Base-by-base conservation (phyloP, 1,140 invertebrate genomes). In the Megathymus violae region DNA sequence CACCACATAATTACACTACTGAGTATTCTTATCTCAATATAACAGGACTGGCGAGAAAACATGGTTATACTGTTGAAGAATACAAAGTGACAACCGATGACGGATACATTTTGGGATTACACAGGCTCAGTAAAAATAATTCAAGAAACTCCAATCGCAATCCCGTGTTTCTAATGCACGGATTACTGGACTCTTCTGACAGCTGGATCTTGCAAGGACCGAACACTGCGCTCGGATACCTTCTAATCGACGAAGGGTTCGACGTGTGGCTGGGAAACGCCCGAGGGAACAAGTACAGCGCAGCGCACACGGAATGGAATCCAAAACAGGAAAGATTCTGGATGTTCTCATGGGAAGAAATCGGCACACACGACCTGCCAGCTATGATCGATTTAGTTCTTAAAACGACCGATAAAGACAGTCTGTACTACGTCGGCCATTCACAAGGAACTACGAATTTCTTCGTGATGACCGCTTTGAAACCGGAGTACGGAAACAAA, bases 241-340 rank as follows among this genome's bases (percentile, higher is more conserved):
- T 84, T n/a, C 44, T 90, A 15, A 83, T 79, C 0, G 82, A 96
- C 62, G 73, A 88, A 59, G 94, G 94, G 4, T 96, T 93, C 58
- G 95, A 96, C 70, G 95, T 96, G 3, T 96, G 95, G 95, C 82
- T 96, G 82, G 93, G 93, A 1, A 96, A 96, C 75, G 92, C 93
- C 0, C 91, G 96, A 67, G 95, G 95, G 0, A 96, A 95, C 67
- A 92, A 92, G 5, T 95, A 96, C 69, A 94, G 94, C 0, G 80
- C 80, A 59, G 84, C 84, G 13, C 94, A 95, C 73, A 71, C 68
- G 1, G 78, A 44, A 5, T 74, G 93, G 9, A 85, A 52, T 16
- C 79, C 71, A 3, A 65, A 80, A n/a, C 36, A 82, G 2, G 58
- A 74, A 10, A 68, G 81, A 0, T 93, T 87, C 69, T 93, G 92